Conservation (phyloP, 2,113 vertebrate genomes). For the Sprattus sprattus region DNA sequence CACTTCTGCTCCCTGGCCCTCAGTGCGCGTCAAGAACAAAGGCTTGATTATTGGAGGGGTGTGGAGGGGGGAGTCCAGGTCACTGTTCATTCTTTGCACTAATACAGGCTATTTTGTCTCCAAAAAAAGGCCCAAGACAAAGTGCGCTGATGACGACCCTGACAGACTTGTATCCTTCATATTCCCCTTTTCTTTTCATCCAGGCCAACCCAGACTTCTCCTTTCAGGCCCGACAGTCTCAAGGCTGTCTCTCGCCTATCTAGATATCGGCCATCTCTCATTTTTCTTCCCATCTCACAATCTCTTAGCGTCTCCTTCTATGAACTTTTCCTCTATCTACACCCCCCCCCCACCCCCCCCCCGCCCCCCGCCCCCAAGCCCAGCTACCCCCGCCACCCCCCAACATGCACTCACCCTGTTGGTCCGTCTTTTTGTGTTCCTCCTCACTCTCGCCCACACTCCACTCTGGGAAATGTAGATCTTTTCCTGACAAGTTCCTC, state of each 20-base stretch:
- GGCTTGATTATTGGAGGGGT: constrained; percentile 69
- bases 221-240: constrained; percentile 28
- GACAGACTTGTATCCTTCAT: constrained; percentile 62
- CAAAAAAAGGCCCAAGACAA: constrained; percentile 59
- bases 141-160: constrained; percentile 50
- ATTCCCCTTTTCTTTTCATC: constrained; percentile 48
- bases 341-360: neutral
- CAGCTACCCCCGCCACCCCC: neutral
- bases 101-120: constrained; percentile 49
- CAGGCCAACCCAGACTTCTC: constrained; percentile 22
- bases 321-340: constrained; percentile 58
- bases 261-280: neutral
- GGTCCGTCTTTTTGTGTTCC: constrained; percentile 65
- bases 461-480: constrained; percentile 92
- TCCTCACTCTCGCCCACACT: constrained; percentile 72
- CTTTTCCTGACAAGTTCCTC: constrained; percentile 98
- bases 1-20: constrained; percentile 71
- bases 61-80: constrained; percentile 46
- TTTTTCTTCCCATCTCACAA: constrained; percentile 54
- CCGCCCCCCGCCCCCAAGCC: neutral
- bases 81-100: constrained; percentile 58
- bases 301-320: constrained; percentile 62
- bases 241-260: neutral
- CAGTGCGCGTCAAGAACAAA: constrained; percentile 69
- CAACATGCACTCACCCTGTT: constrained; percentile 62